phyloP scores from a whole-genome alignment of 2,797 vertebrate genomes.

The Octomys mimax region DNA sequence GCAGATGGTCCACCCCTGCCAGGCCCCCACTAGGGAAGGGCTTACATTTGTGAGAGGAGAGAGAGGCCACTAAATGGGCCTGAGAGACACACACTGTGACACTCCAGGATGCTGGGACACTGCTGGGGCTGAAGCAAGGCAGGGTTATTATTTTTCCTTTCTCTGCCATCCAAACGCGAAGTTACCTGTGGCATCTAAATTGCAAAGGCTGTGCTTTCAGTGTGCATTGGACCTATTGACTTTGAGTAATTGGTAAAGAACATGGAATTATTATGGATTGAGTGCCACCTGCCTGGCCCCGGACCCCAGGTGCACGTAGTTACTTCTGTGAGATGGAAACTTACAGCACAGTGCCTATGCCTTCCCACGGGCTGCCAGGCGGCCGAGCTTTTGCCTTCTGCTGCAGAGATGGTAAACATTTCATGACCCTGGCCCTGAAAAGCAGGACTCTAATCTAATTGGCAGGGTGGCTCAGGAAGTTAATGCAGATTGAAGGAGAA shows the following conservation, averaged over 20 bases:
- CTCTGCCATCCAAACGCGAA: slow-evolving; percentile 29
- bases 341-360: background rate
- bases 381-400: background rate
- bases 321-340: background rate
- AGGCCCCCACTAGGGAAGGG: background rate
- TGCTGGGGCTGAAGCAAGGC: background rate
- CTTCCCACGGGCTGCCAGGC: background rate
- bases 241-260: slow-evolving; percentile 49
- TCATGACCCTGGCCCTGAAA: background rate
- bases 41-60: slow-evolving; percentile 25
- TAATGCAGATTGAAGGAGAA: background rate
- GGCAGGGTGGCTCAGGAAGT: background rate
- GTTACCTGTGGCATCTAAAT: slow-evolving; percentile 58
- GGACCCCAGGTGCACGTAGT: background rate
- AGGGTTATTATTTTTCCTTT: slow-evolving; percentile 66
- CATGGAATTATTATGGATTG: background rate
- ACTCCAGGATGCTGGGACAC: background rate
- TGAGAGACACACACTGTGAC: slow-evolving; percentile 10
- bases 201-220: slow-evolving; percentile 32
- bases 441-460: background rate
- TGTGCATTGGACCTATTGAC: background rate
- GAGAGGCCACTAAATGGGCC: slow-evolving; percentile 25
- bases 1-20: background rate
- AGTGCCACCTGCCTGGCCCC: background rate
- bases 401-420: background rate